Evolutionary conservation across 1,140 invertebrate genomes (phyloP), one percentile per base, ranked within the genome.

Genomic region (Drosophila aff.): DNA sequence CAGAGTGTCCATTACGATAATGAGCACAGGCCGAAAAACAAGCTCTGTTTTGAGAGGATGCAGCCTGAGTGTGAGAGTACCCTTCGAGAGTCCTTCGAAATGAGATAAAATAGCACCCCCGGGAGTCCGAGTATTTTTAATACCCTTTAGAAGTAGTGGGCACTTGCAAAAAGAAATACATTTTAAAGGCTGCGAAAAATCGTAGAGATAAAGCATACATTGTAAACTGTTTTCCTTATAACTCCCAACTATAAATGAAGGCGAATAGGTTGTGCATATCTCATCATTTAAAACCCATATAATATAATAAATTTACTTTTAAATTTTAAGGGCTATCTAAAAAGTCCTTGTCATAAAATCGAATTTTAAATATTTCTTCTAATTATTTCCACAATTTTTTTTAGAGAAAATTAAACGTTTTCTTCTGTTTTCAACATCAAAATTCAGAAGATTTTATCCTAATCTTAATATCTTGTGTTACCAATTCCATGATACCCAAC

Each of bases 1-100:
- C 76, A 63, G 38, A 50, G 46, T 38, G 59, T 78, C 76, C 76
- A 78, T 78, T 78, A 71, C 75, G 65, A 78, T 78, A 78, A 78
- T 78, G 76, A 77, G 75, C 64, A 57, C 44, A 62, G 75, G 58
- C 72, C 49, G 38, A 68, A 64, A 74, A 43, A 44, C 28, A 58
- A 18, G 40, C 33, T 50, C n/a, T 18, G 15, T 43, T 60, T 31
- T 23, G 31, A 72, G 21, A n/a, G 40, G 38, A 74, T 57, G 40
- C 26, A 58, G 67, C 28, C 33, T 28, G 41, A 50, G 26, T 26
- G 74, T 52, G 38, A 6, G 47, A 61, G 46, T 53, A 46, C 28
- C 50, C 43, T 60, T 50, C 53, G 21, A 28, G n/a, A 40, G 26
- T 5, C 16, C 36, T 23, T 23, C 18, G 21, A 16, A 33, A 55